Percentiles rank a stretch among this genome's conserved stretches.
Evolutionary conservation across 2,113 vertebrate genomes (phyloP).

Genomic region (Sitta europaea): DNA sequence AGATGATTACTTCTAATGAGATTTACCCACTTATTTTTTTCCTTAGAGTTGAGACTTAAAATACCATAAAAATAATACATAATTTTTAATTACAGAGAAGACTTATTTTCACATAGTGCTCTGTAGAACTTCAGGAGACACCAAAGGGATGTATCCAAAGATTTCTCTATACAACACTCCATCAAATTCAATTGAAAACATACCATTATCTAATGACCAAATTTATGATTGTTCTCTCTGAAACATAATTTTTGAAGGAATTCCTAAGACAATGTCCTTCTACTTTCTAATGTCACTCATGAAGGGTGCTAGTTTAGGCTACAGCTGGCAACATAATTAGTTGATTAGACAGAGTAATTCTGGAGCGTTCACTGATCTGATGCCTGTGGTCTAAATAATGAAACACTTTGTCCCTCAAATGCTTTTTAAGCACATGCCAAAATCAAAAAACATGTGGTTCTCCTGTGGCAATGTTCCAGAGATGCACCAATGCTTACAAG

Average conservation of each 20-base stretch:
- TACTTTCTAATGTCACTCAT: not conserved
- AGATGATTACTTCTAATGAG: constrained; percentile 22
- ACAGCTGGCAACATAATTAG: not conserved
- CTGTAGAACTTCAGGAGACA: not conserved
- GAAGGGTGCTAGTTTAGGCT: not conserved
- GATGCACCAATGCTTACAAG: not conserved
- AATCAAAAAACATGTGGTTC: not conserved
- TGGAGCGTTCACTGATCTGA: not conserved
- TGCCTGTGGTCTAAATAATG: not conserved
- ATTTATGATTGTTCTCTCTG: not conserved
- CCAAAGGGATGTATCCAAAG: not conserved
- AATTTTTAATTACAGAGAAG: not conserved
- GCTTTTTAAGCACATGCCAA: not conserved
- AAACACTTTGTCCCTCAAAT: not conserved
- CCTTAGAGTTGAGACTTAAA: not conserved
- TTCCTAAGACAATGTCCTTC: not conserved
- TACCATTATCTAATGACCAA: not conserved
- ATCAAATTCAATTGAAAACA: not conserved
- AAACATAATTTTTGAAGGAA: not conserved
- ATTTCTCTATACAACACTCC: not conserved
- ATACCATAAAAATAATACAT: not conserved
- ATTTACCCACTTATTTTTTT: not conserved
- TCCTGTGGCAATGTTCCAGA: not conserved
- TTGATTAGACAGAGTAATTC: constrained; percentile 1
- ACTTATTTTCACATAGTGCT: not conserved